Evolutionary conservation across 1,140 invertebrate species (phyloP), one percentile per base, ranked within the genome.

Genomic region (Calycopis cecrops): DNA sequence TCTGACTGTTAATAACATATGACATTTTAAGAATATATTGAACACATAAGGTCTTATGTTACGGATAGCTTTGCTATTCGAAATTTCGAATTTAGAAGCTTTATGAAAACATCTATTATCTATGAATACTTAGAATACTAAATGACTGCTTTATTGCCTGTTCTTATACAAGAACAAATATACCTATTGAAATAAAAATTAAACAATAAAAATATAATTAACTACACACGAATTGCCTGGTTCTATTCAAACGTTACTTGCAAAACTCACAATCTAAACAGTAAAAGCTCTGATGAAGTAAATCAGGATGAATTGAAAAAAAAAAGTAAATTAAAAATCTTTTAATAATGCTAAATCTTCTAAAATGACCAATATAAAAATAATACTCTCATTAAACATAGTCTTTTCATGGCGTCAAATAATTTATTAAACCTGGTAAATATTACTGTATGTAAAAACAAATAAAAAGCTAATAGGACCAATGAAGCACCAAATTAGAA

Each of bases 1-100:
- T 48, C 47, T 48, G 47, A 48, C 18, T 48, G 47, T 48, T 33
- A 48, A 48, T 48, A 48, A 48, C 28, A 33, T 33, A 6, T 18
- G 12, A 38, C 37, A 38, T 9, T 48, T 48, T 48, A 48, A 48
- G 21, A 48, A 21, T 48, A 21, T 48, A n/a, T 18, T 48, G 47
- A 48, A 48, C 47, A 48, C 47, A 48, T 48, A 18, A 48, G 47
- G 47, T 48, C 21, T 28, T 28, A 28, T 3, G 21, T 28, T 42
- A 8, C 6, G 40, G 11, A 1, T 42, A 42, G 17, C 1, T 42
- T 14, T 1, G n/a, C 7, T 42, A 42, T 42, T 0, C n/a, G n/a
- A 42, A 12, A 3, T 42, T n/a, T 14, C 1, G 12, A 28, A 28
- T 28, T 28, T 3, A 28, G 21, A 28, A 28, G 21, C 6, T 28